Base-by-base conservation (phyloP, 2,113 vertebrate genomes). In the Callionymus lyra region DNA sequence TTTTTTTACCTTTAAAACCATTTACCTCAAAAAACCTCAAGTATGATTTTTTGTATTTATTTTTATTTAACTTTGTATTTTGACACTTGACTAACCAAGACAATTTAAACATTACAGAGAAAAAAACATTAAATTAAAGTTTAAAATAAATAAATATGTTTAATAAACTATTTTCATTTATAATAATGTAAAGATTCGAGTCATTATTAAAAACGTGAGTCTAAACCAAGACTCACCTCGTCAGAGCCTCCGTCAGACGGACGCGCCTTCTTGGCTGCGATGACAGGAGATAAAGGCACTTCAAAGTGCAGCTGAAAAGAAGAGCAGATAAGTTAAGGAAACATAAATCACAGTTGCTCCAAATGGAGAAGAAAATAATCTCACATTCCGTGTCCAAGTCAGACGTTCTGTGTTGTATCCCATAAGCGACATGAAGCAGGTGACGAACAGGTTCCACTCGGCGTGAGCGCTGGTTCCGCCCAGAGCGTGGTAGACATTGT, bases 341-440 rank as follows among this genome's bases (percentile, higher is more conserved):
- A 18, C 1, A 1, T 9, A 32, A 38, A 44, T 14, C 4, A 38
- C 3, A 9, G n/a, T 5, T 31, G 6, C 31, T 13, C 41, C 39
- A 0, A 56, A 37, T 1, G 12, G 10, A 4, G 16, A 44, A 34
- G 17, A 6, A 12, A 11, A 16, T 3, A 3, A 13, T 49, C 92
- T 92, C 74, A 97, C 95, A 2, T 90, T 90, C 19, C 84, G 84
- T 1, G 89, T 97, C 95, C 95, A 98, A 1, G 72, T 66, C 37
- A 98, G 85, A 6, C 90, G 88, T 39, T 98, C 92, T 0, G 95
- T 98, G 79, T 92, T 95, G 84, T 98, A 98, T 43, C 95, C 95
- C 94, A 98, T 96, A 80, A 98, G 82, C 6, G 90, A 92, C 90
- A 99, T 88, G 31, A 99, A 88, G 51, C 94, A 98, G 1, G 87